Conservation (phyloP, 2,797 vertebrate genomes). For the Atherinosoma microstoma region DNA sequence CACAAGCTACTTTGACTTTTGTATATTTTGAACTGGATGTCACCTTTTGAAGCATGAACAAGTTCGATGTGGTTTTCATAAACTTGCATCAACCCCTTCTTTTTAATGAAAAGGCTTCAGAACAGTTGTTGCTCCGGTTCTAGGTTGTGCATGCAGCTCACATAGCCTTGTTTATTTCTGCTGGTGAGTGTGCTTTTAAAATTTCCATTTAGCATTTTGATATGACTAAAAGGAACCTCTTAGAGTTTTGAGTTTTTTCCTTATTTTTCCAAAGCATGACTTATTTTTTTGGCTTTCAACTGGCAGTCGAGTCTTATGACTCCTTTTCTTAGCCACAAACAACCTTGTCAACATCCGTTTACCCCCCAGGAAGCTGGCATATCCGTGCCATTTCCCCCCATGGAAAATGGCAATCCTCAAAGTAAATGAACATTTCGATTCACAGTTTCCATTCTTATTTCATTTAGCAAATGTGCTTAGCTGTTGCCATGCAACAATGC, state of each 20-base stretch:
- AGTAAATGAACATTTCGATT: slow-evolving; percentile 78
- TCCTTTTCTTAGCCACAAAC: slow-evolving; percentile 58
- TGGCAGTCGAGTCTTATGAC: slow-evolving; percentile 49
- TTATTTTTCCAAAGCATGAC: slow-evolving; percentile 29
- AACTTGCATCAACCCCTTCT: not conserved
- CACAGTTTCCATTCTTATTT: slow-evolving; percentile 77
- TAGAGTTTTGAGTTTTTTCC: slow-evolving; percentile 38
- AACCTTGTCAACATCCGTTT: slow-evolving; percentile 68
- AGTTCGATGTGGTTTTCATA: not conserved
- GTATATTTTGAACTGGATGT: not conserved
- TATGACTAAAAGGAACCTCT: slow-evolving; percentile 39
- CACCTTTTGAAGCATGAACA: not conserved
- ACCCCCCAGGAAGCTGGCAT: slow-evolving; percentile 57
- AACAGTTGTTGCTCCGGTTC: not conserved
- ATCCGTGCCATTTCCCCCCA: slow-evolving; percentile 39
- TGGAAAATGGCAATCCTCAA: slow-evolving; percentile 72
- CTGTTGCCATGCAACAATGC: slow-evolving; percentile 84
- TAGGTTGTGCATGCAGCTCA: slow-evolving; percentile 30
- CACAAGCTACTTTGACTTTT: not conserved
- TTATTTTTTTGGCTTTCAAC: slow-evolving; percentile 26
- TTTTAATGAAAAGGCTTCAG: slow-evolving; percentile 7
- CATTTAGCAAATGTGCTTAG: slow-evolving; percentile 81
- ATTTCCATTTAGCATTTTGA: slow-evolving; percentile 39
- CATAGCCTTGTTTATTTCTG: not conserved
- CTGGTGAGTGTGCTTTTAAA: slow-evolving; percentile 35